Evolutionary conservation across 2,113 vertebrate species (phyloP), one percentile per base, ranked within the genome.

Genomic region (Semnornis frantzii): DNA sequence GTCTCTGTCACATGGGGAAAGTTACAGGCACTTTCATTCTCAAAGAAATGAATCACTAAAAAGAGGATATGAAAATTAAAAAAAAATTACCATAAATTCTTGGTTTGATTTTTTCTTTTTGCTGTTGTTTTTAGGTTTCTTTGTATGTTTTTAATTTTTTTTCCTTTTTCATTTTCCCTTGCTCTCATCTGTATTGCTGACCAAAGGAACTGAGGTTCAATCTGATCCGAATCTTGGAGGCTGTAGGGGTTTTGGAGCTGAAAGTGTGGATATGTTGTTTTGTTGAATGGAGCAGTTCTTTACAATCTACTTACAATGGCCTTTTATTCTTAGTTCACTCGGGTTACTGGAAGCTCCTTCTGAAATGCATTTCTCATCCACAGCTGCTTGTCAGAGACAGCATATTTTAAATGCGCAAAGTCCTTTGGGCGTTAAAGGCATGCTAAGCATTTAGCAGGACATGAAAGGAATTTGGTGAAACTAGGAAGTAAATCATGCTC

Each of bases 251-350:
- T 81, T 82, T 62, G 13, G 44, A 75, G 20, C 21, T 52, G 37
- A 90, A 93, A 76, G 31, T 9, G 17, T 65, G 34, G 42, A 42
- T 82, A 68, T 34, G 6, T 75, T 81, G 46, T 74, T 87, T 83
- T 75, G 21, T 75, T 63, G 59, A 84, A 54, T 52, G 52, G 33
- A 72, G 16, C 12, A 69, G 33, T 88, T 85, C 75, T 31, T 89
- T 87, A 27, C 37, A 75, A 72, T 58, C 12, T 92, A 57, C 24
- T 76, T 66, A 31, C 14, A 92, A 65, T 27, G 34, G 9, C 8
- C 23, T 95, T 91, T 73, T 64, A 50, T 85, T 80, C 71, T 89
- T 90, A 69, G 80, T 94, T 85, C 52, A 68, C 9, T 44, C 19
- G 27, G 30, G 37, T 83, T 90, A 16, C 34, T 30, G 21, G 44